Evolutionary conservation across 2,888 invertebrate genomes (phyloP).

Genomic region (Sepiola atlantica): DNA sequence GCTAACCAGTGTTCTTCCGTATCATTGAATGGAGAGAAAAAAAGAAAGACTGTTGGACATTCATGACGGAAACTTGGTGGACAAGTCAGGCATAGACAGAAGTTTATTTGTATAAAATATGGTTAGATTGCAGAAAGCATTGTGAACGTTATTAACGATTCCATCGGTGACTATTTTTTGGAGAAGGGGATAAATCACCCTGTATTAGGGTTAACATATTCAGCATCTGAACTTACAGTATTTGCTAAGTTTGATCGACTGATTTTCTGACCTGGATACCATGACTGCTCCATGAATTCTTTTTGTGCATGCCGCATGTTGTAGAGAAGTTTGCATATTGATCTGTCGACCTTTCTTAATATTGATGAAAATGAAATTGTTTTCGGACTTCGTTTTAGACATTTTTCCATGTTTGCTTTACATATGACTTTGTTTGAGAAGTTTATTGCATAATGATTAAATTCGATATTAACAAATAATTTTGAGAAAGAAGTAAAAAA

Average conservation of each 20-base stretch:
- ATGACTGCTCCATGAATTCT: neutral
- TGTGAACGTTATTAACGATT: too few species aligned
- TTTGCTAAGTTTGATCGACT: neutral
- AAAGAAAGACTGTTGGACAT: too few species aligned
- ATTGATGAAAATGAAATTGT: neutral
- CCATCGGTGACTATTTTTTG: too few species aligned
- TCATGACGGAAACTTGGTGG: too few species aligned
- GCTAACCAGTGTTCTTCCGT: too few species aligned
- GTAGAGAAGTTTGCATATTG: neutral
- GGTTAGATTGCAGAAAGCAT: too few species aligned
- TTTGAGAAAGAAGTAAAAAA: too few species aligned
- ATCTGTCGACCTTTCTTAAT: neutral
- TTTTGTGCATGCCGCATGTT: neutral
- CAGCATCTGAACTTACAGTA: neutral
- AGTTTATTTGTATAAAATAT: too few species aligned
- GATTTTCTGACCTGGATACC: neutral
- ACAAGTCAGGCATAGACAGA: too few species aligned
- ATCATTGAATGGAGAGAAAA: too few species aligned
- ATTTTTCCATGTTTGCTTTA: neutral
- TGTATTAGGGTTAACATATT: neutral
- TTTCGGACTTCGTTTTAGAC: neutral
- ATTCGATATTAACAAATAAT: too few species aligned
- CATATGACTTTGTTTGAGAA: accelerated
- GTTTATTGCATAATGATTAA: too few species aligned
- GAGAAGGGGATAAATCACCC: neutral